Base-by-base conservation (phyloP, 2,797 vertebrate species). In the Parotocinclus haroldoi region DNA sequence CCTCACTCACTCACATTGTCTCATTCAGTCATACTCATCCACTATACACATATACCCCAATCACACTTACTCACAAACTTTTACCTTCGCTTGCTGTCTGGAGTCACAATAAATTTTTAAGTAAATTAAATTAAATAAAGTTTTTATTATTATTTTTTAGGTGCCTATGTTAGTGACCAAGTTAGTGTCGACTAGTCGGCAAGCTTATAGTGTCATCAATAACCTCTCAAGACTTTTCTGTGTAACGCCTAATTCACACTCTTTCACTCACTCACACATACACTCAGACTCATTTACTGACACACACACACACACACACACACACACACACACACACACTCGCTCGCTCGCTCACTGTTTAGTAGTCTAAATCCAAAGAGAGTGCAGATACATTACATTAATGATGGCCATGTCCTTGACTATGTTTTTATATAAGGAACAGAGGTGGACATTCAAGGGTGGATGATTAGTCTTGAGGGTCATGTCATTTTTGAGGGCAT, bases 401-500 rank as follows among this genome's bases (percentile, higher is more conserved):
- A 54, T 54, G 52, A 36, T 48, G 46, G 3, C 45, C 45, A 10
- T 46, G 45, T 48, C 14, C 14, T 48, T 11, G 14, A 48, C 1
- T 3, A 48, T 48, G 12, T 48, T 48, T 42, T 48, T 48, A n/a
- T 48, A 48, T 13, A 13, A 48, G 46, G 46, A 48, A 48, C 46
- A 7, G 46, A 58, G 16, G 14, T 58, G 56, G 38, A 11, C 56
- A 58, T 58, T 58, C 56, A 58, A 44, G 10, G 38, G 39, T 44
- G 38, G 38, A 17, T 58, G 39, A 58, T 58, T 58, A 58, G 56
- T 17, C 56, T 58, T 42, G 38, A 58, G 56, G n/a, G 38, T 42
- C 56, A 58, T 58, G 16, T 58, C 18, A 58, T 58, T 58, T 58
- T 38, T 44, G 38, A 58, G 18, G 56, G 56, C 18, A 58, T 58